These are phyloP conservation scores for Eupithecia inturbata DNA, from an alignment of 2,888 invertebrate genomes.

Conservation along the genomic window DNA sequence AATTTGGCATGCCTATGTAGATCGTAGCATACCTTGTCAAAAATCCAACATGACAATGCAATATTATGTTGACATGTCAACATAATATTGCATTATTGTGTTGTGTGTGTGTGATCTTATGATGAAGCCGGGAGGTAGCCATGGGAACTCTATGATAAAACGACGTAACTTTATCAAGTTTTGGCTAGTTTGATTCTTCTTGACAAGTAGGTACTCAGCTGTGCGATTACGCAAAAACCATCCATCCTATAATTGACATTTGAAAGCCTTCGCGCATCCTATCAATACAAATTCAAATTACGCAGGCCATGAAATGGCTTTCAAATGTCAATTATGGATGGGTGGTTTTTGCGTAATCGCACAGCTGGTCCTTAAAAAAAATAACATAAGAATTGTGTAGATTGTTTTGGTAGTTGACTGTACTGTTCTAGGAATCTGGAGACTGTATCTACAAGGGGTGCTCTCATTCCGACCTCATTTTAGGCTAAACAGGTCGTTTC, in stretches of 20 bases:
- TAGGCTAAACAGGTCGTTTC: conserved; percentile 67
- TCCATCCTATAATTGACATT: no score
- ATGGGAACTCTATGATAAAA: no score
- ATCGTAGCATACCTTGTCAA: not conserved
- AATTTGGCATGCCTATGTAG: not conserved
- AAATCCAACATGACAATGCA: not conserved
- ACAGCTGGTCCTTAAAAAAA: no score
- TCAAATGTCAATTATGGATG: no score
- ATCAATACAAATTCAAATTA: no score
- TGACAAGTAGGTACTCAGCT: not conserved
- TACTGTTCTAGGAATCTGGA: conserved; percentile 54
- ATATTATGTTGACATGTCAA: no score
- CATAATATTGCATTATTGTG: no score
- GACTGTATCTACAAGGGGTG: conserved; percentile 55
- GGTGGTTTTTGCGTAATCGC: not conserved
- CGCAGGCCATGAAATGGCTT: no score
- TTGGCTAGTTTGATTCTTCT: not conserved
- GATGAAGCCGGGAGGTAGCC: no score
- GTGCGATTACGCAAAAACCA: no score
- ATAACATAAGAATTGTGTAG: not conserved
- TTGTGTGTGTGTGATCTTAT: not conserved
- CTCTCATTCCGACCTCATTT: conserved; percentile 63
- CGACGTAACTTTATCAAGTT: no score
- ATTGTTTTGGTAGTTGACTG: conserved; percentile 35
- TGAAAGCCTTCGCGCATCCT: no score